Base-by-base conservation (phyloP, 2,797 vertebrate genomes). In the Pipistrellus pygmaeus region DNA sequence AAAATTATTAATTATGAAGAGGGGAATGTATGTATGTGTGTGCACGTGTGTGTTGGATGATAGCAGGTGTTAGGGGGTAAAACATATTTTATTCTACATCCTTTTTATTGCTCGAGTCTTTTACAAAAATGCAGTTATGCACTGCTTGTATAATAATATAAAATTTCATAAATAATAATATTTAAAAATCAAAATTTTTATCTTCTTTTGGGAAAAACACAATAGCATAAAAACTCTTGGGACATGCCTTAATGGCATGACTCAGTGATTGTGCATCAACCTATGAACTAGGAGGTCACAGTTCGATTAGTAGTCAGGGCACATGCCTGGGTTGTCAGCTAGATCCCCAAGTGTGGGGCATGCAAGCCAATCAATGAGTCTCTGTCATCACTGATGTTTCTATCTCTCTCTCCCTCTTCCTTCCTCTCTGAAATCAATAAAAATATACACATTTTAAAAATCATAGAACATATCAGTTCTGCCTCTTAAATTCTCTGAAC, bases 181-280 rank as follows among this genome's bases (percentile, higher is more conserved):
- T 57, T 77, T 18, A 85, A 92, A 92, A 92, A 46, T 35, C 17
- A 57, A 69, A 60, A 55, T 21, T 71, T 48, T 75, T 92, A 85
- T 77, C 60, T 69, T 41, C 38, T 57, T 85, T 78, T 30, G 51
- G 73, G 25, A 18, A 41, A 32, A 85, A 71, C 13, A 48, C 23
- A 77, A 38, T 44, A 85, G 38, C 38, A 77, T 60, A 60, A 69
- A 68, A 60, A 60, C 25, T 60, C 57, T 60, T 60, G 27, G 11
- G 5, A 60, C 11, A 60, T 60, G 57, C 25, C 57, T 12, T 11
- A 12, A 27, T 2, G 5, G 57, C 57, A 60, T 13, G 5, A 25
- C 2, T 60, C 25, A 27, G 57, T 60, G 57, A 25, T 27, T 60
- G 57, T 27, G 25, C 25, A 60, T 60, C 57, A 60, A 27, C 25